A percentile compares a stretch with the other conserved stretches of the same genome.
phyloP scores from a whole-genome alignment of 2,888 invertebrate species.

The Aphodius granarius region DNA sequence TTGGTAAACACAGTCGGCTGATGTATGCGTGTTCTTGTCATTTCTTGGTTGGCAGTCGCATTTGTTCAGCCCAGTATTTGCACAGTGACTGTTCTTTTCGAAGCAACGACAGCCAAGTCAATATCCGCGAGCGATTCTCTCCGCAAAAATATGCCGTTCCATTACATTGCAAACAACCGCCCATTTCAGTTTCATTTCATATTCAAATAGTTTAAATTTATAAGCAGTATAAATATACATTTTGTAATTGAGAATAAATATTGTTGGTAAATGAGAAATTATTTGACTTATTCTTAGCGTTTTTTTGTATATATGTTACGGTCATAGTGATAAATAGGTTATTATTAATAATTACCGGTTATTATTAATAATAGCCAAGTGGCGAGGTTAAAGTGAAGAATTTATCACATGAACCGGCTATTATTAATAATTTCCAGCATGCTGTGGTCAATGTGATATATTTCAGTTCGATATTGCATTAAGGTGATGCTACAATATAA shows the following conservation, averaged over 20 bases:
- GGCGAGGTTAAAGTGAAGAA: no score
- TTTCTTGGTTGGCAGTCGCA: not conserved
- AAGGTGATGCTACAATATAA: no score
- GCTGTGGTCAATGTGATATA: no score
- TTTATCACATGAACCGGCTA: no score
- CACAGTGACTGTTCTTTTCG: not conserved
- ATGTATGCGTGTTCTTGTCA: not conserved
- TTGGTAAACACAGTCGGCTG: not conserved
- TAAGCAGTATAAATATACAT: not conserved
- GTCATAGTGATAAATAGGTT: no score
- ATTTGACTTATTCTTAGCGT: no score
- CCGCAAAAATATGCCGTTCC: not conserved
- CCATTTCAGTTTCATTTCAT: not conserved
- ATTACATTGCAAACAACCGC: not conserved
- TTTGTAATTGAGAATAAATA: not conserved
- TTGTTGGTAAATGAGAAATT: no score
- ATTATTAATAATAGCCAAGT: no score
- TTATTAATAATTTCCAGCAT: no score
- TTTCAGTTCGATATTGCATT: no score
- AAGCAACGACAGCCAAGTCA: not conserved
- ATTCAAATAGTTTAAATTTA: not conserved
- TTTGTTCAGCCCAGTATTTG: not conserved
- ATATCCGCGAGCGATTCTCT: not conserved
- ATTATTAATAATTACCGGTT: no score
- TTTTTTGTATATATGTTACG: no score